Conservation (phyloP, 2,113 vertebrate genomes). For the Platanista minor region DNA sequence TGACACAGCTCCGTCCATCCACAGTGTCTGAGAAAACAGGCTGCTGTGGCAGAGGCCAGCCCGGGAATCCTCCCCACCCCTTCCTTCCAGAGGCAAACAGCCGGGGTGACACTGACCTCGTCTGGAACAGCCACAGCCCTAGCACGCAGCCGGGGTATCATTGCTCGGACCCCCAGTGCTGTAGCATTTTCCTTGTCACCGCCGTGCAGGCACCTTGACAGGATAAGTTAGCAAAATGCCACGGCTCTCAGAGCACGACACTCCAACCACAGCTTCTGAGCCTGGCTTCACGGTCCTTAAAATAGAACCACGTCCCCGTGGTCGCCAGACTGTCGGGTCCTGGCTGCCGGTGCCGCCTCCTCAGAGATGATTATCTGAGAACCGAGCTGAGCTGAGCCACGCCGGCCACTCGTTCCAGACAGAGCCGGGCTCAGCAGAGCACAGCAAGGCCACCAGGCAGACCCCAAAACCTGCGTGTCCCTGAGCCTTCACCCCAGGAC, state of each 20-base stretch:
- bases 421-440: not conserved
- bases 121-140: not conserved
- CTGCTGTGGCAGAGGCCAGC: not conserved
- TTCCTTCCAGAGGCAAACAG: not conserved
- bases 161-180: too few species aligned
- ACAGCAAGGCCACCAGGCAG: not conserved
- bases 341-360: too few species aligned
- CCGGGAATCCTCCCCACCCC: too few species aligned
- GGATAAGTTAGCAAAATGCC: not conserved
- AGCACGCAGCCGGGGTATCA: too few species aligned
- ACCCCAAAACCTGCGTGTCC: fast-evolving
- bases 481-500: not conserved
- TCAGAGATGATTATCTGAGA: not conserved
- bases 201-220: too few species aligned
- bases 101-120: not conserved
- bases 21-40: not conserved
- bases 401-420: not conserved
- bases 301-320: not conserved
- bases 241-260: too few species aligned
- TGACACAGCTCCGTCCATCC: not conserved
- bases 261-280: not conserved
- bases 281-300: not conserved
- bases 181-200: not conserved
- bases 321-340: not conserved
- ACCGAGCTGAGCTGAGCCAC: not conserved